Base-by-base conservation (phyloP, 2,113 vertebrate species). In the Athene cunicularia region DNA sequence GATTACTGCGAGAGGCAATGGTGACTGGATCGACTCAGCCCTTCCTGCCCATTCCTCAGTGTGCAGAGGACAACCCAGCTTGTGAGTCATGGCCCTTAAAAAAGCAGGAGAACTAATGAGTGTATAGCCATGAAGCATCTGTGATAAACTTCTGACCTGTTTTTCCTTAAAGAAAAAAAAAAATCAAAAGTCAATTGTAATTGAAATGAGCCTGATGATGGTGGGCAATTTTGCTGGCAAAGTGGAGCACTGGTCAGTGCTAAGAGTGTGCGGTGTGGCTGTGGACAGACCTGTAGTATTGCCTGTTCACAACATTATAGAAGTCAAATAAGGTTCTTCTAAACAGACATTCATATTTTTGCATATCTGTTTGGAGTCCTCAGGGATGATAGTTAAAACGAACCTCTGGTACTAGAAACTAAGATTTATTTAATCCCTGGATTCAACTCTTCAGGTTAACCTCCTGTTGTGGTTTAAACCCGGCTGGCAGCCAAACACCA, bases 1-100 rank as follows among this genome's bases (percentile, higher is more conserved):
- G 27, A 23, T 28, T 47, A 11, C 74, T 22, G 47, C 0, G 2
- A 35, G 43, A 68, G 27, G 33, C 15, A 1, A 17, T 1, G 30
- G 47, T 62, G 52, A 43, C 82, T 60, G 60, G 33, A 86, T 71
- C 22, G 39, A 66, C 28, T 76, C 49, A 15, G 52, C 4, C 49
- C 33, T 35, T 58, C 35, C 67, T 93, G 75, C 71, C 37, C 50
- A 10, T 37, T 86, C 58, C 79, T 83, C 79, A 35, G 12, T 0
- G 5, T 27, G 86, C 45, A 12, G 60, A 66, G 79, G 52, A 56
- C 77, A 84, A 1, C 32, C 73, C 76, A 82, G 49, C 56, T 76
- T 66, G 50, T 72, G 84, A 94, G 73, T 20, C 81, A 27, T 1
- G 45, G 66, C 62, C 66, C 9, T 58, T 49, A 80, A 59, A 59